Conservation (phyloP, 1,140 invertebrate species). For the Goniozus legneri region DNA sequence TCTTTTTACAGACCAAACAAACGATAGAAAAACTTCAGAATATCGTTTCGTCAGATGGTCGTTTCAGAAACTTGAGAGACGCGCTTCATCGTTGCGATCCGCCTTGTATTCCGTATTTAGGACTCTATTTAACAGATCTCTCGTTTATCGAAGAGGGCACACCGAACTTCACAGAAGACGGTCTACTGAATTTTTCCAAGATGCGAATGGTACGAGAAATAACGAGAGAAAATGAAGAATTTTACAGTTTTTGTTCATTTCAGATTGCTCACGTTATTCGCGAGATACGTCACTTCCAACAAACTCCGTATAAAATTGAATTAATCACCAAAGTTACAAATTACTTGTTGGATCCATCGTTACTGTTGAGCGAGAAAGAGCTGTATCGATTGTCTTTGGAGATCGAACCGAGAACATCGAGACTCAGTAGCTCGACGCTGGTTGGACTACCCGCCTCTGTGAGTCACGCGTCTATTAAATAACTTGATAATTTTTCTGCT, state of each 20-base stretch:
- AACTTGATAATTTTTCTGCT: background rate
- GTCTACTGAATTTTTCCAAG: conserved; percentile 92
- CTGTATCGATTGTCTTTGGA: conserved; percentile 79
- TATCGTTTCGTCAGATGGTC: conserved; percentile 83
- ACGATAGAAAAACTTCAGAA: conserved; percentile 83
- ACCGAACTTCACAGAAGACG: conserved; percentile 86
- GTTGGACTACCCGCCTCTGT: conserved; percentile 30
- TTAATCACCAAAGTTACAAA: conserved; percentile 75
- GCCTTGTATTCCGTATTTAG: conserved; percentile 89
- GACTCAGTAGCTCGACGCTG: conserved; percentile 53
- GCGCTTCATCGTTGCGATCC: conserved; percentile 89
- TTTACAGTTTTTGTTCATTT: conserved; percentile 33
- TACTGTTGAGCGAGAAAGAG: conserved; percentile 78
- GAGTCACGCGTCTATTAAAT: conserved; percentile 24
- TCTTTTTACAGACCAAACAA: conserved; percentile 72
- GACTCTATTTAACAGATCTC: conserved; percentile 88
- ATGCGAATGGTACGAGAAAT: conserved; percentile 82
- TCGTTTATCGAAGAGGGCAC: conserved; percentile 95
- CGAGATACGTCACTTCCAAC: conserved; percentile 89
- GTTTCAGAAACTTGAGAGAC: conserved; percentile 84
- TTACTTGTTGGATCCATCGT: conserved; percentile 76
- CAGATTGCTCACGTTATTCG: conserved; percentile 91
- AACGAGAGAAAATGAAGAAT: conserved; percentile 1
- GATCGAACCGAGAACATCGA: conserved; percentile 75
- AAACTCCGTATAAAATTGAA: conserved; percentile 90